Percentiles rank a stretch among this genome's conserved stretches.
These are phyloP conservation scores for Calycopis cecrops DNA, from an alignment of 1,140 invertebrate genomes.

Conservation along the genomic window DNA sequence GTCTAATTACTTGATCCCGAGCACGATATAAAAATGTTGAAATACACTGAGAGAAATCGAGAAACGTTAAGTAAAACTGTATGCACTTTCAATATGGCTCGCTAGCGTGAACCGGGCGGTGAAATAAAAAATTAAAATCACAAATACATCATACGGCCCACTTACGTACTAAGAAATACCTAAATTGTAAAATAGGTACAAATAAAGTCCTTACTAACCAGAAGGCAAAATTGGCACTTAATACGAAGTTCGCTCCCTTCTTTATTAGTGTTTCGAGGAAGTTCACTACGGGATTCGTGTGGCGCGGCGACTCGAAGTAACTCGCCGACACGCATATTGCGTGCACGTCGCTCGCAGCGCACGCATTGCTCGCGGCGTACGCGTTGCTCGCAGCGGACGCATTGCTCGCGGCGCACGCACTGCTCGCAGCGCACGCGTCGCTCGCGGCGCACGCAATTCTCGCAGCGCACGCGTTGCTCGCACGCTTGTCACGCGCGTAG, in stretches of 20 bases:
- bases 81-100: constrained; percentile 10
- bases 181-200: constrained; percentile 71
- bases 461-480: constrained; percentile 5
- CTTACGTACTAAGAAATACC: constrained; percentile 70
- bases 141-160: constrained; percentile 55
- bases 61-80: constrained; percentile 4
- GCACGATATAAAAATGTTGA: constrained; percentile 57
- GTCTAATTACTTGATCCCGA: constrained; percentile 58
- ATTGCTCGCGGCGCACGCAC: constrained; percentile 2
- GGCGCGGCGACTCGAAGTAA: constrained; percentile 17
- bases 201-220: constrained; percentile 71
- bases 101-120: neutral
- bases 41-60: constrained; percentile 25
- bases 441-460: neutral
- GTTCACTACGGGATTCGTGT: constrained; percentile 22
- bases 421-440: constrained; percentile 5
- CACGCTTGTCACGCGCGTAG: constrained; percentile 5
- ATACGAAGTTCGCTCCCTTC: constrained; percentile 60
- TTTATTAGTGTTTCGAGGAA: constrained; percentile 44
- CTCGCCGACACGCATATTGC: neutral
- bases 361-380: constrained; percentile 4
- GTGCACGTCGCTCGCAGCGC: constrained; percentile 4
- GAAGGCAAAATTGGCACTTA: constrained; percentile 77
- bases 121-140: constrained; percentile 33
- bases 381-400: constrained; percentile 6